Evolutionary conservation across 2,888 invertebrate genomes (phyloP).

Genomic region (Cenopis cana): DNA sequence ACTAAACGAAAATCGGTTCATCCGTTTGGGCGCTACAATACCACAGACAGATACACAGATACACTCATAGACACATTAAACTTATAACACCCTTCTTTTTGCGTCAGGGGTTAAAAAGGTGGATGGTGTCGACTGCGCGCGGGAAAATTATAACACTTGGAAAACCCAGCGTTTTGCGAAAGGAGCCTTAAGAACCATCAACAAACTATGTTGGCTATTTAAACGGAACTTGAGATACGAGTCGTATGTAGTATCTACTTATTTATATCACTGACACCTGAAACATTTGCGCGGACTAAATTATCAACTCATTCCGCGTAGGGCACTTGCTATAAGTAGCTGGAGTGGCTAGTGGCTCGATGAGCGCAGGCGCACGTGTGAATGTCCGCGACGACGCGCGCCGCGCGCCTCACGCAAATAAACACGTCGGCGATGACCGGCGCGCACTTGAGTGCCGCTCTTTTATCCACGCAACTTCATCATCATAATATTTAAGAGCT

Average conservation of each 20-base stretch:
- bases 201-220: not conserved
- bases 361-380: conserved; percentile 59
- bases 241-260: not conserved
- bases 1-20: no score
- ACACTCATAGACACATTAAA: no score
- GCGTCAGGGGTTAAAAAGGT: no score
- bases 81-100: no score
- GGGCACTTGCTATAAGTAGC: conserved; percentile 31
- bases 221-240: not conserved
- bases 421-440: conserved; percentile 53
- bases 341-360: conserved; percentile 51
- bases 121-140: no score
- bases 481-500: no score
- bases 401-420: conserved; percentile 78
- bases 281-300: conserved; percentile 22
- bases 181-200: not conserved
- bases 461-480: no score
- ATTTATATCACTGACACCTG: conserved; percentile 28
- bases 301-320: conserved; percentile 30
- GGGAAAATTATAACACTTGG: no score
- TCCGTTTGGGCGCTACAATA: no score
- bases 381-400: conserved; percentile 72
- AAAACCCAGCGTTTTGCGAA: no score
- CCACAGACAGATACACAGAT: no score
- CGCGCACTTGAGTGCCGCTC: not conserved